Base-by-base conservation (phyloP, 2,888 invertebrate species). In the Lypha dubia region DNA sequence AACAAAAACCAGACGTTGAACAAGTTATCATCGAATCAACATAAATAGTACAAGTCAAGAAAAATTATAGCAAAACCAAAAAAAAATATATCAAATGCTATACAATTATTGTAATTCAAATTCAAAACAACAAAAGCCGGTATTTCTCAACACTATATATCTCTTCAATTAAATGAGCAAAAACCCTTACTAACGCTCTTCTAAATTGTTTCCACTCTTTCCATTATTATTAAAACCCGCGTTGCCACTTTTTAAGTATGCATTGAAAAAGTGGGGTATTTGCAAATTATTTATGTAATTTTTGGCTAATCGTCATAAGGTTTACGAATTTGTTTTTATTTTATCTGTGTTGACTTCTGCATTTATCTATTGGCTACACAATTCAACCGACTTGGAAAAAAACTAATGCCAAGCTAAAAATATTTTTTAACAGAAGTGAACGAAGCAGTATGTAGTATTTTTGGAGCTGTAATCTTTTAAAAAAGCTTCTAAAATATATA, bases 121-220 rank as follows among this genome's bases (percentile, higher is more conserved):
- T n/a, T 53, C 44, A 81, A 65, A 74, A 84, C 63, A 74, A 81
- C 56, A n/a, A n/a, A 79, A 74, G 84, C 84, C 84, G 84, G 84
- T 81, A 71, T 79, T 84, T 73, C 70, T 71, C 65, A 46, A 46
- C 15, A 41, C 7, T 0, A 2, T 4, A 77, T 32, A 49, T 79
- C 79, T 80, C 70, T 76, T n/a, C 32, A 13, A 49, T 0, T 58
- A 22, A 58, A 24, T 60, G 58, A 70, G 62, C 15, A 35, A 60
- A 46, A 58, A 3, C 11, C 22, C 1, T 0, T 22, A 32, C 9
- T 70, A 44, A n/a, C 22, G 35, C 35, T 41, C 17, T 56, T 56
- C 35, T 53, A 53, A 70, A 44, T 13, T 46, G 6, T 32, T 32
- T 32, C 44, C 62, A 41, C 62, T 62, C 41, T 41, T 32, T 32